Percentiles rank a stretch among this genome's conserved stretches.
These are phyloP conservation scores for Lysandra bellargus DNA, from an alignment of 2,888 invertebrate genomes.

Conservation along the genomic window DNA sequence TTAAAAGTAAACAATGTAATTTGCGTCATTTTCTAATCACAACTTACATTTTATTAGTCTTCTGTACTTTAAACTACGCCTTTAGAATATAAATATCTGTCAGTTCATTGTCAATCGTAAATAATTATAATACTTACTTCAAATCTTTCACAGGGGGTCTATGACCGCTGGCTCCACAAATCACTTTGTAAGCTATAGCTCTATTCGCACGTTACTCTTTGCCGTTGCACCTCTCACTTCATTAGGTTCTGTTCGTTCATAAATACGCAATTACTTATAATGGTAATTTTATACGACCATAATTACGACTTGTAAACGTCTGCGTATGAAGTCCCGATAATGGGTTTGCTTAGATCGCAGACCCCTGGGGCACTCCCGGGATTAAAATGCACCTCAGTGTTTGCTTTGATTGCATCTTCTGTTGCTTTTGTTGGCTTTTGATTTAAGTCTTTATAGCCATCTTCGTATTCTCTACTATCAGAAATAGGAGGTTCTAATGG, in stretches of 20 bases:
- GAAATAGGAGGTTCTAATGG: background rate
- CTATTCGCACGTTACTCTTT: slow-evolving; percentile 34
- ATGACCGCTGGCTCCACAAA: too few species aligned
- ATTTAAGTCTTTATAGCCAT: slow-evolving; percentile 13
- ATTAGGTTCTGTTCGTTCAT: slow-evolving; percentile 49
- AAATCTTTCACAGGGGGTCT: too few species aligned
- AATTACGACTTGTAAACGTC: slow-evolving; percentile 30
- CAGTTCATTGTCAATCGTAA: too few species aligned
- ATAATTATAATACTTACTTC: too few species aligned
- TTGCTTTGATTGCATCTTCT: slow-evolving; percentile 12
- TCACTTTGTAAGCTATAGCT: background rate
- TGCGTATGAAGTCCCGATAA: slow-evolving; percentile 26
- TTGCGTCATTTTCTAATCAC: too few species aligned
- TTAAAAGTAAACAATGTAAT: too few species aligned
- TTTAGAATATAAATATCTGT: too few species aligned
- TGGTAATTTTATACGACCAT: slow-evolving; percentile 29
- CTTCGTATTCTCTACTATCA: background rate
- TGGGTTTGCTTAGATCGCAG: slow-evolving; percentile 25
- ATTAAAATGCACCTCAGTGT: slow-evolving; percentile 9
- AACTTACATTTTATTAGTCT: too few species aligned
- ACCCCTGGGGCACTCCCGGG: slow-evolving; percentile 10
- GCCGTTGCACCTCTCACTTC: slow-evolving; percentile 59
- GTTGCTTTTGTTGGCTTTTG: background rate
- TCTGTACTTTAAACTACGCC: too few species aligned
- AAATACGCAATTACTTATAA: slow-evolving; percentile 30